phyloP scores from a whole-genome alignment of 2,888 invertebrate genomes.

The Tinea trinotella region DNA sequence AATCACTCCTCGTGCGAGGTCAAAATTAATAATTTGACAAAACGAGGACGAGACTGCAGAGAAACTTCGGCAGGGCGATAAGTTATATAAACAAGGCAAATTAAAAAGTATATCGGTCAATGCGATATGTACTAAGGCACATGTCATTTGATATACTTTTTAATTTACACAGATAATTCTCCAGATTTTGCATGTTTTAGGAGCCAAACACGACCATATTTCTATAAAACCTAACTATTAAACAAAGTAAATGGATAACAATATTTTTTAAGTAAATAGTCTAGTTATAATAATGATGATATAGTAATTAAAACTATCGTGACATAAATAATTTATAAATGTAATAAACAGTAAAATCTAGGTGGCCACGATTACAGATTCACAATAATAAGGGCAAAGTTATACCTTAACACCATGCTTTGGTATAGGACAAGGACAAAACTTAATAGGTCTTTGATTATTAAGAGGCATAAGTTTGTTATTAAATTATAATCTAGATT shows the following conservation, averaged over 20 bases:
- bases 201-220: not conserved
- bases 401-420: not conserved
- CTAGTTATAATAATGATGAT: too few species aligned
- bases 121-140: not conserved
- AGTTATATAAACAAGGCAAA: not conserved
- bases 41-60: not conserved
- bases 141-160: not conserved
- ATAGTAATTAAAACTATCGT: too few species aligned
- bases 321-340: too few species aligned
- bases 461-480: not conserved
- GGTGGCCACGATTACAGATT: too few species aligned
- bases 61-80: not conserved
- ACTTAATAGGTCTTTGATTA: not conserved
- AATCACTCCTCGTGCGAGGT: not conserved
- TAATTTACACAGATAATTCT: not conserved
- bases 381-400: too few species aligned
- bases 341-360: too few species aligned
- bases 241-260: too few species aligned
- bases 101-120: not conserved
- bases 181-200: not conserved
- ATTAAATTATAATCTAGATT: not conserved
- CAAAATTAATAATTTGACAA: slow-evolving; percentile 6
- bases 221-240: too few species aligned
- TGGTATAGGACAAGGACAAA: not conserved
- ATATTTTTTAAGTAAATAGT: too few species aligned